Evolutionary conservation across 1,140 invertebrate species (phyloP), one percentile per base, ranked within the genome.

Genomic region (Penaeus indicus): DNA sequence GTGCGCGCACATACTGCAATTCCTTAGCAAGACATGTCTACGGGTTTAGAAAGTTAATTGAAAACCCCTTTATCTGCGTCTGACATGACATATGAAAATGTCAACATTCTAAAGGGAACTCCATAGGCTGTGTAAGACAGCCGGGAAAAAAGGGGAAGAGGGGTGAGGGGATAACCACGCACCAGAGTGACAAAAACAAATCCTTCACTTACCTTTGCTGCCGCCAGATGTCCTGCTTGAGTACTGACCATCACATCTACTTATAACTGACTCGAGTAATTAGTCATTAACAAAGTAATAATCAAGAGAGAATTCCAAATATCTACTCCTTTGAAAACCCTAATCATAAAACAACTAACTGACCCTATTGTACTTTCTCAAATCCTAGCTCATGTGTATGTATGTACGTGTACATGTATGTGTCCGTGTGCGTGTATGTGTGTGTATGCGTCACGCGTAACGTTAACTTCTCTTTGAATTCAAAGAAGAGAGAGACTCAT

Each of bases 181-280:
- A 72, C 80, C 86, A 88, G 67, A 72, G 80, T 82, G 80, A 88
- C 69, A 88, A 88, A 86, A 32, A 72, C 22, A 82, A 88, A 27
- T 19, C 64, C 62, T 27, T 77, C 81, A 88, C 87, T 88, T 88
- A 88, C 87, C 87, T 88, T 84, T 64, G 81, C 61, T 61, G 87
- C 32, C 61, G 18, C 13, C 67, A 83, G 69, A 38, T 27, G 60
- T 38, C 75, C 69, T 27, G 67, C 60, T 62, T 64, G 60, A 27
- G 47, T 69, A 88, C 87, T 84, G 87, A 88, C 87, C 87, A 72
- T 84, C 87, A 84, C 60, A 67, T 82, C 80, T 83, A 84, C 87
- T 88, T 62, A 62, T 63, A n/a, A 63, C 8, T 72, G 69, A 84
- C 87, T 88, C 81, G 61, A 88, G 63, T 78, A 86, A 84, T 78